Base-by-base conservation (phyloP, 2,113 vertebrate genomes). In the Mugil cephalus region DNA sequence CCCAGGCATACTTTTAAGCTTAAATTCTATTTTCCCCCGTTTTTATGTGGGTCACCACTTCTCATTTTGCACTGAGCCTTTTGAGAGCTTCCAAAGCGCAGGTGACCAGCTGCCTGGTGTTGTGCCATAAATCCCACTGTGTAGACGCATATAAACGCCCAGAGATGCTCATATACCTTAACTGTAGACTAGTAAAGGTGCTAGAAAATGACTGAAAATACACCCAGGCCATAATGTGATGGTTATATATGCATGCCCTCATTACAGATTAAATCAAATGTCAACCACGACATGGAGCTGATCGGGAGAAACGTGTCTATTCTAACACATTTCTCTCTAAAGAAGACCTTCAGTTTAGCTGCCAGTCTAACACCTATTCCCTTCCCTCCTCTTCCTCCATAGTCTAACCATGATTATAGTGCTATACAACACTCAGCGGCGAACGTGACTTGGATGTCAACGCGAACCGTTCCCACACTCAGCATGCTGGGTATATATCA, bases 371-470 rank as follows among this genome's bases (percentile, higher is more conserved):
- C 68, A 56, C 17, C 64, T 63, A 63, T 65, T 34, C 14, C 52
- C 30, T 46, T 65, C 77, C 58, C 30, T 11, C 17, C 62, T 36
- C 39, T 56, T 66, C 50, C 77, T 48, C 73, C 76, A 80, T 87
- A 86, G 78, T 78, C 86, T 69, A 74, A 70, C 75, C 62, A 19
- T 85, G 73, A 89, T 91, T 88, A 89, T 69, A 83, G 80, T 64
- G 53, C 67, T 48, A 83, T 83, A 74, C 64, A 64, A 70, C 12
- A n/a, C 75, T 76, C 47, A 0, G 10, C 58, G 43, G 58, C 45
- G 52, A 71, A 91, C 88, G 84, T 90, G 88, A 90, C 84, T 62
- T 17, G 84, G 60, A 42, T 85, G 52, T 69, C 60, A 79, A 90
- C 54, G 42, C 1, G 6, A 53, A 15, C 52, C 13, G 38, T 74